Evolutionary conservation across 2,888 invertebrate genomes (phyloP).

Genomic region (Apeira syringaria): DNA sequence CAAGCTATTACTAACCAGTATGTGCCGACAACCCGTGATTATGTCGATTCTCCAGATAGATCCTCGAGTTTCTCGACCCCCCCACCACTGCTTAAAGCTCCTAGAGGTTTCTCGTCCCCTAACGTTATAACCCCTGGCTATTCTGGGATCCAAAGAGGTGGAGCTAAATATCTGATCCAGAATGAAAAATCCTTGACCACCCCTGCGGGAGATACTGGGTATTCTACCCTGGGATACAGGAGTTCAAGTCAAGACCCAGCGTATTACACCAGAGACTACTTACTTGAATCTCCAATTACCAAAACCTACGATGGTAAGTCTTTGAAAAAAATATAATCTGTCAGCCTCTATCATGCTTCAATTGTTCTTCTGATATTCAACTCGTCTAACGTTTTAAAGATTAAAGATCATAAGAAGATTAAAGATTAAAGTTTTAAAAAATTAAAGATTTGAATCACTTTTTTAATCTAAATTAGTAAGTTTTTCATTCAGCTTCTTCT

Average conservation of each 20-base stretch:
- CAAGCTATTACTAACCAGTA: conserved; percentile 29
- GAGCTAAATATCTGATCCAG: conserved; percentile 19
- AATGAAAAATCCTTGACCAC: conserved; percentile 24
- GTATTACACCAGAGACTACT: conserved; percentile 72
- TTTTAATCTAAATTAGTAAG: too few species aligned
- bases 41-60: conserved; percentile 23
- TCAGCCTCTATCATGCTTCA: too few species aligned
- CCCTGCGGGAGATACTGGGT: conserved; percentile 50
- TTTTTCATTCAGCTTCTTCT: too few species aligned
- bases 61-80: conserved; percentile 25
- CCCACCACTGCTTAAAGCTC: conserved; percentile 22
- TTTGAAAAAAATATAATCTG: background rate
- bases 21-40: conserved; percentile 24
- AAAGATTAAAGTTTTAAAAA: too few species aligned
- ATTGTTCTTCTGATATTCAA: too few species aligned
- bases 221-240: conserved; percentile 55
- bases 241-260: conserved; percentile 60
- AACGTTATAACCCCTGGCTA: conserved; percentile 32
- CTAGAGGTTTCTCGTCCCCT: conserved; percentile 30
- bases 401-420: too few species aligned
- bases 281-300: conserved; percentile 72
- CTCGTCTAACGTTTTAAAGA: too few species aligned
- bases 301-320: conserved; percentile 73
- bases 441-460: too few species aligned
- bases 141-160: conserved; percentile 34